Evolutionary conservation across 2,113 vertebrate species (phyloP).

Genomic region (Eulemur macaco): DNA sequence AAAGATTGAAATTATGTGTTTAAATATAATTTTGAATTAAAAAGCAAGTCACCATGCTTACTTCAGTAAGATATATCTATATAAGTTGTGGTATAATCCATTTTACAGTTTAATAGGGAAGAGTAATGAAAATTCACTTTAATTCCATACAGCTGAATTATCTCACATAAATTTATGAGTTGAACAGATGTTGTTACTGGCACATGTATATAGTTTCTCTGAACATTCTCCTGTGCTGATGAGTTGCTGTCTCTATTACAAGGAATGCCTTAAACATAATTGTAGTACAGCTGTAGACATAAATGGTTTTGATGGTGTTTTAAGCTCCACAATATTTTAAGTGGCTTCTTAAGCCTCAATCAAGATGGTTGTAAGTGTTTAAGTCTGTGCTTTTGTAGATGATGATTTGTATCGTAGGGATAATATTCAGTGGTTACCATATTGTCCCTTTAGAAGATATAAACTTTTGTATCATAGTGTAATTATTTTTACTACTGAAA

Average conservation of each 20-base stretch:
- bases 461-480: background rate
- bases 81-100: constrained; percentile 67
- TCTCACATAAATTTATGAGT: constrained; percentile 78
- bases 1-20: constrained; percentile 39
- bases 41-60: constrained; percentile 46
- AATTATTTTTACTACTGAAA: constrained; percentile 6
- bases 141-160: constrained; percentile 76
- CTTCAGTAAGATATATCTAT: constrained; percentile 34
- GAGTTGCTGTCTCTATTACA: constrained; percentile 74
- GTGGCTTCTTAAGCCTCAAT: constrained; percentile 58
- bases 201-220: constrained; percentile 65
- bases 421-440: background rate
- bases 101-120: constrained; percentile 77
- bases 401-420: constrained; percentile 8
- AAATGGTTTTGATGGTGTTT: constrained; percentile 72
- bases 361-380: constrained; percentile 34
- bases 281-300: constrained; percentile 73
- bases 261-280: constrained; percentile 80
- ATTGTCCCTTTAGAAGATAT: background rate
- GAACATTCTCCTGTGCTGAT: constrained; percentile 79
- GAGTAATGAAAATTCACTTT: constrained; percentile 78
- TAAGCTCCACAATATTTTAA: constrained; percentile 60
- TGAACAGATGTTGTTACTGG: constrained; percentile 80
- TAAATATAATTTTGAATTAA: constrained; percentile 16
- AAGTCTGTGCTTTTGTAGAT: background rate